Percentiles rank a stretch among this genome's conserved stretches.
phyloP scores from a whole-genome alignment of 2,113 vertebrate genomes.

The Phrynosoma platyrhinos region DNA sequence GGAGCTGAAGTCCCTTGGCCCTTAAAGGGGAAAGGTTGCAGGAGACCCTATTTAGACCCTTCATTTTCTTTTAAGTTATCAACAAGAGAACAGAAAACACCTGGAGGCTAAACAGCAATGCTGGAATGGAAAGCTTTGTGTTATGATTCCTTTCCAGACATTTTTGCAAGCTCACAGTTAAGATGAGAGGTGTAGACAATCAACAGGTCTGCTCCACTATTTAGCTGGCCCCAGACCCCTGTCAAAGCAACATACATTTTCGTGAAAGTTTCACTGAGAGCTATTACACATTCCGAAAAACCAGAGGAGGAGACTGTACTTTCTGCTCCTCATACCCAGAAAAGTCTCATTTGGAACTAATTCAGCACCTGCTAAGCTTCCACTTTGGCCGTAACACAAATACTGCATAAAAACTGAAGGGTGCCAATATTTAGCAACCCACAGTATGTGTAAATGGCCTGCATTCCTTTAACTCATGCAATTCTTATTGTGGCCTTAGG shows the following conservation, averaged over 20 bases:
- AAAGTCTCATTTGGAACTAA: neutral
- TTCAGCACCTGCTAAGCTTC: neutral
- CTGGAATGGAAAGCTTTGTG: neutral
- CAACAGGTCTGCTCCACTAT: neutral
- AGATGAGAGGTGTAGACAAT: neutral
- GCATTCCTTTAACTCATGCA: neutral
- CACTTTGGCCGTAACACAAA: neutral
- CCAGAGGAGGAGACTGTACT: neutral
- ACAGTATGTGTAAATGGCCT: neutral
- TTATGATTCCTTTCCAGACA: neutral
- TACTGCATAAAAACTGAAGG: neutral
- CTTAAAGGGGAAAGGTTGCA: no score
- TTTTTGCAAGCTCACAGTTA: neutral
- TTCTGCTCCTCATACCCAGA: neutral
- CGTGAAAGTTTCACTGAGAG: neutral
- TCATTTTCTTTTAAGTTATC: neutral
- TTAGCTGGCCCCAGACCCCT: neutral
- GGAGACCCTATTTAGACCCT: neutral
- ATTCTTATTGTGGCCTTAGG: constrained; percentile 17
- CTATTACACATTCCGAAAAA: neutral
- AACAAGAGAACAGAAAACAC: neutral
- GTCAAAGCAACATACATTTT: neutral
- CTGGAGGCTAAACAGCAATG: neutral
- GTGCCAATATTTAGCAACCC: neutral
- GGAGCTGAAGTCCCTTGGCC: no score